Base-by-base conservation (phyloP, 92 coral and sea anemone species). In the Micromussa lordhowensis region DNA sequence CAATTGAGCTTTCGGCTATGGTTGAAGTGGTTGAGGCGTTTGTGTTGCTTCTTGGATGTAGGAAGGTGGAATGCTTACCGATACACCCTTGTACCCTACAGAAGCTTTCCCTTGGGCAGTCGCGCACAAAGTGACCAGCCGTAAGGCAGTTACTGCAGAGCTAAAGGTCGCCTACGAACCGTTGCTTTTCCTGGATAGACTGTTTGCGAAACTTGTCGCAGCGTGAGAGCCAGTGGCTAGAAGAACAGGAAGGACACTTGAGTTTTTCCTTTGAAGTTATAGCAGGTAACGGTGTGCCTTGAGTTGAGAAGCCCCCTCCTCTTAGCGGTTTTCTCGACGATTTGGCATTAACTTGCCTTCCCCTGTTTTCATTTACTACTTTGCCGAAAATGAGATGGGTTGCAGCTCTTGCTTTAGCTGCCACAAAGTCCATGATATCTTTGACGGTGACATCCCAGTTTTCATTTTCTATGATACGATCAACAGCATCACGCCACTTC, bases 401-500 rank as follows among this genome's bases (percentile, higher is more conserved):
- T 69, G 93, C 91, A 18, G 90, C 93, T 78, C 92, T 81, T 29
- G 96, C 96, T 35, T n/a, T n/a, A n/a, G n/a, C n/a, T n/a, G n/a
- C n/a, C n/a, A n/a, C n/a, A n/a, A n/a, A n/a, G n/a, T n/a, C 28
- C 38, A 15, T 68, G 38, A 83, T 79, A 57, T 88, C 89, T 30
- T 80, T 77, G 9, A 83, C 66, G 48, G 89, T 92, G 13, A 71
- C 70, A 70, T 84, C 94, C 73, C 84, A 57, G 26, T 73, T 70
- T 49, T 89, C 59, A 61, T 63, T 49, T 68, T 91, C 92, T n/a
- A 84, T 75, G 63, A 92, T 85, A 13, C 80, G 75, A 83, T 91
- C 92, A 18, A 88, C 87, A 32, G 80, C 82, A 49, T 89, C 89
- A 8, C 82, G 93, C 91, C 93, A 92, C 85, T 92, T 89, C 19